A percentile compares a stretch with the other conserved stretches of the same genome.
Conservation (phyloP, 2,797 vertebrate species). For the Coilia nasus region DNA sequence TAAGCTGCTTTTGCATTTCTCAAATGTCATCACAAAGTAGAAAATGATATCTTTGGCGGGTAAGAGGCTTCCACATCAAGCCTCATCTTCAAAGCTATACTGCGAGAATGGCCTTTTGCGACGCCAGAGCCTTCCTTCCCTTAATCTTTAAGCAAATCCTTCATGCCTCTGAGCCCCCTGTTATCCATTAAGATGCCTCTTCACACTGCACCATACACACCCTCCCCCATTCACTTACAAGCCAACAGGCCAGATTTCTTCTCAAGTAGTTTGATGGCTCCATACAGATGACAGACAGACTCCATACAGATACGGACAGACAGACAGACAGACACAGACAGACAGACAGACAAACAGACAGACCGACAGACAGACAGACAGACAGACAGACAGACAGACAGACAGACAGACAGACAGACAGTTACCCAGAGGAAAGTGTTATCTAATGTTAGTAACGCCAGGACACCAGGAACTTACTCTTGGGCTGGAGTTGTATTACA, state of each 20-base stretch:
- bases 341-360: too few relatives aligned
- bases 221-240: background rate
- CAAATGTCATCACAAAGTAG: slow-evolving; percentile 7
- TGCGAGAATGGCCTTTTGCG: slow-evolving; percentile 10
- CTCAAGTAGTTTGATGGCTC: background rate
- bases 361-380: too few relatives aligned
- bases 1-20: slow-evolving; percentile 19
- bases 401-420: background rate
- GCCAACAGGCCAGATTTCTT: background rate
- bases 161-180: slow-evolving; percentile 13
- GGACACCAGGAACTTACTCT: background rate
- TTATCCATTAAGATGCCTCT: slow-evolving; percentile 14
- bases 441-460: background rate
- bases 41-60: slow-evolving; percentile 22
- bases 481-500: background rate
- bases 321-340: background rate
- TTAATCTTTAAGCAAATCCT: slow-evolving; percentile 25
- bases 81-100: background rate
- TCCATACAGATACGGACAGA: too few relatives aligned
- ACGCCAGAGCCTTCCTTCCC: background rate
- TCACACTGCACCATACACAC: background rate
- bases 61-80: background rate
- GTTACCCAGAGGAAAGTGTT: background rate
- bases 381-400: background rate
- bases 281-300: too few relatives aligned